Evolutionary conservation across 1,140 invertebrate species (phyloP).

Genomic region (Drosophila kurseongensis): DNA sequence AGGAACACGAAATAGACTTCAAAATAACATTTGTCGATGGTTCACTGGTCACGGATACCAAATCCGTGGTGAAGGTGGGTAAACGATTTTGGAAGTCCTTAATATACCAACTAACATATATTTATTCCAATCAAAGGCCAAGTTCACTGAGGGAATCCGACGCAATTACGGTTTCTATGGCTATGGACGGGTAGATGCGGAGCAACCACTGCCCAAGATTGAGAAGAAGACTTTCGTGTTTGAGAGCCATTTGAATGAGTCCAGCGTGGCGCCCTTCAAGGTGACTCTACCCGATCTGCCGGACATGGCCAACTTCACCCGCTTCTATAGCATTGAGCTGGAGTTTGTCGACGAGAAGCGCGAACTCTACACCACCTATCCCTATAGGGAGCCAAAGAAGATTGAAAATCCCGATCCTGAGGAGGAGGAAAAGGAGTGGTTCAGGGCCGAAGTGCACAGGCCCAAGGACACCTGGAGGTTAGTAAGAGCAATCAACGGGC

Average conservation of each 20-base stretch:
- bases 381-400: conserved; percentile 73
- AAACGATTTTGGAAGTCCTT: background rate
- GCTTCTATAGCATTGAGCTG: conserved; percentile 64
- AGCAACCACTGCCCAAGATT: conserved; percentile 49
- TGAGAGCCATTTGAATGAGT: conserved; percentile 67
- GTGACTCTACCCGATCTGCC: conserved; percentile 62
- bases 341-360: conserved; percentile 60
- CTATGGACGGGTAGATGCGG: conserved; percentile 23
- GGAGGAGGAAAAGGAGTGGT: conserved; percentile 67
- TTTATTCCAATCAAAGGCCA: conserved; percentile 68
- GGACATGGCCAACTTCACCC: conserved; percentile 66
- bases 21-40: conserved; percentile 67
- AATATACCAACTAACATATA: background rate
- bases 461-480: conserved; percentile 63
- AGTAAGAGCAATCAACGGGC: background rate
- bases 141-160: conserved; percentile 86
- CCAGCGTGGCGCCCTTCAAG: conserved; percentile 63
- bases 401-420: conserved; percentile 16
- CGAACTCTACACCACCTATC: conserved; percentile 66
- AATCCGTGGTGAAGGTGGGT: conserved; percentile 87
- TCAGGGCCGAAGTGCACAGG: conserved; percentile 41
- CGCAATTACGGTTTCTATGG: conserved; percentile 36
- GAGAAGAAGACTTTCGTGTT: conserved; percentile 49
- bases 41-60: conserved; percentile 60
- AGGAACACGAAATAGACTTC: conserved; percentile 88